Evolutionary conservation across 2,888 invertebrate genomes (phyloP).

Genomic region (Argyresthia albistria): DNA sequence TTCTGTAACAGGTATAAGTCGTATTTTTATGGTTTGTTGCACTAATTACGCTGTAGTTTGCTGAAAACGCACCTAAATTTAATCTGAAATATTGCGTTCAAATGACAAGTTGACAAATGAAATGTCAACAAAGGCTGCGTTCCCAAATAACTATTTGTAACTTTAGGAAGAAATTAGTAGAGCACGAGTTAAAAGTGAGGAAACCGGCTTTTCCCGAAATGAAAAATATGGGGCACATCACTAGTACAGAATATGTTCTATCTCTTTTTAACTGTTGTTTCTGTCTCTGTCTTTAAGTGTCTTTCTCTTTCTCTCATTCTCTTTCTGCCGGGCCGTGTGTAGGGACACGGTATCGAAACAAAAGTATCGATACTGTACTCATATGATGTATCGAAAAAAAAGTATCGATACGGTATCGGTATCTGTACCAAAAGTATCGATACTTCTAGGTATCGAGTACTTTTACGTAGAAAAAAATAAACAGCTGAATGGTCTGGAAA

Average conservation of each 20-base stretch:
- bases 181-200: no score
- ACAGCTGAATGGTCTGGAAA: no score
- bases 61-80: constrained; percentile 33
- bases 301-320: constrained; percentile 24
- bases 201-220: no score
- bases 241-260: constrained; percentile 4
- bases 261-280: constrained; percentile 12
- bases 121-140: constrained; percentile 1
- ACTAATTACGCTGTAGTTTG: constrained; percentile 23
- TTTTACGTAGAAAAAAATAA: no score
- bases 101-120: not conserved
- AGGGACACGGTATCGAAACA: no score
- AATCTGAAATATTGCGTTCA: constrained; percentile 1
- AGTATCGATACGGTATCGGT: no score
- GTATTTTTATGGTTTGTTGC: not conserved
- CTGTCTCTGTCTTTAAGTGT: no score
- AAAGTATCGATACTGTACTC: no score
- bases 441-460: no score
- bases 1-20: not conserved
- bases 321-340: constrained; percentile 38
- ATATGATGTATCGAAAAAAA: no score
- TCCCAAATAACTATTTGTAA: not conserved
- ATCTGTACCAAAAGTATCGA: no score
- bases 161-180: not conserved
- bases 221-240: not conserved